phyloP scores from a whole-genome alignment of 2,888 invertebrate species.

The Oligia fasciuncula region DNA sequence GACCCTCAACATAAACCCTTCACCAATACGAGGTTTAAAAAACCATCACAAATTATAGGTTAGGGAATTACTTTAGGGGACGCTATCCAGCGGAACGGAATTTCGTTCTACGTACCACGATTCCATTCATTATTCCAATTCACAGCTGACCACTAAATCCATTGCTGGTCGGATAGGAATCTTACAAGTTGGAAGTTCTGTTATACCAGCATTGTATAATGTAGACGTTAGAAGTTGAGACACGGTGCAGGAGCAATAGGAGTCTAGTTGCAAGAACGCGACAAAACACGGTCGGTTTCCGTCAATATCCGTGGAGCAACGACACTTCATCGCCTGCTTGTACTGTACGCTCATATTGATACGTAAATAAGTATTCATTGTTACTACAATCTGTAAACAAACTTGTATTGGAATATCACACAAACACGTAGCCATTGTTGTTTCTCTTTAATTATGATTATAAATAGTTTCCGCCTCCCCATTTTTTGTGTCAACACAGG shows the following conservation, averaged over 20 bases:
- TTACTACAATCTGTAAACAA: slow-evolving; percentile 26
- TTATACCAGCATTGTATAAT: slow-evolving; percentile 35
- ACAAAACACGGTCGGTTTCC: slow-evolving; percentile 68
- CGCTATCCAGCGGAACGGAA: slow-evolving; percentile 59
- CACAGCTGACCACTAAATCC: slow-evolving; percentile 20
- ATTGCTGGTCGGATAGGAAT: slow-evolving; percentile 38
- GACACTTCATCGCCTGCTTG: slow-evolving; percentile 46
- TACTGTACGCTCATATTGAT: slow-evolving; percentile 33
- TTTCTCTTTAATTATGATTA: neutral
- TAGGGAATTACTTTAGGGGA: slow-evolving; percentile 33
- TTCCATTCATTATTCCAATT: slow-evolving; percentile 12
- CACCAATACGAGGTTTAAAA: slow-evolving; percentile 4
- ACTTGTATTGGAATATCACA: slow-evolving; percentile 8
- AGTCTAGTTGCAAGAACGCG: slow-evolving; percentile 56
- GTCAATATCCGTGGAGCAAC: slow-evolving; percentile 58
- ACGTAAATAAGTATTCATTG: slow-evolving; percentile 23
- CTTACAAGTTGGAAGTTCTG: slow-evolving; percentile 8
- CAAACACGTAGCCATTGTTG: neutral
- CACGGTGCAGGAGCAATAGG: slow-evolving; percentile 24
- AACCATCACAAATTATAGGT: slow-evolving; percentile 42
- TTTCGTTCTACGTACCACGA: slow-evolving; percentile 36
- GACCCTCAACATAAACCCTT: neutral
- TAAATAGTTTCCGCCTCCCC: neutral
- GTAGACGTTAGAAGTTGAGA: slow-evolving; percentile 3
- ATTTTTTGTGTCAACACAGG: neutral